These are phyloP conservation scores for Morpho deidamia DNA, from an alignment of 2,888 invertebrate genomes.

Conservation along the genomic window DNA sequence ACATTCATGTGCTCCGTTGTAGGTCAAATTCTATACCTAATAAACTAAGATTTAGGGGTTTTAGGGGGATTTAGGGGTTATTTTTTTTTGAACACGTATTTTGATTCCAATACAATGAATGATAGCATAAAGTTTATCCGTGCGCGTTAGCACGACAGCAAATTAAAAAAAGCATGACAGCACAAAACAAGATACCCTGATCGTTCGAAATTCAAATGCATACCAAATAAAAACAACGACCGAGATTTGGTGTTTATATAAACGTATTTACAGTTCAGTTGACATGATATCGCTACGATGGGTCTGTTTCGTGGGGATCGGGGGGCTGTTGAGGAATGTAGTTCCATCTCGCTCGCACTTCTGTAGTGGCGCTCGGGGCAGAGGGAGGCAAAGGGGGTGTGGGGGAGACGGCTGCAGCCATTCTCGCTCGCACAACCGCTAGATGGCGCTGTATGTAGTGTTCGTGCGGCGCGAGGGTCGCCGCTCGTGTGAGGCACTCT, in stretches of 20 bases:
- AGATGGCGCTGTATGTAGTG: slow-evolving; percentile 95
- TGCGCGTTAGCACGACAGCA: background rate
- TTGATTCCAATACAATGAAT: background rate
- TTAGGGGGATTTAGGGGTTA: too few species aligned
- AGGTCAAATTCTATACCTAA: too few species aligned
- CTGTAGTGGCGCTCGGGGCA: slow-evolving; percentile 27
- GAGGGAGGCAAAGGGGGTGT: slow-evolving; percentile 25
- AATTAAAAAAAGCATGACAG: slow-evolving; percentile 19
- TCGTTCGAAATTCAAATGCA: slow-evolving; percentile 21
- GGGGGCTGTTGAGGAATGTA: slow-evolving; percentile 73
- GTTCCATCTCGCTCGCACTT: slow-evolving; percentile 71
- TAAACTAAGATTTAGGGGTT: background rate
- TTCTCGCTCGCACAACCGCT: slow-evolving; percentile 88
- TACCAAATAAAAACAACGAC: slow-evolving; percentile 9
- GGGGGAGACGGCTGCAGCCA: slow-evolving; percentile 62
- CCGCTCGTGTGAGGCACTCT: slow-evolving; percentile 89
- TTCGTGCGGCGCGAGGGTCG: slow-evolving; percentile 90
- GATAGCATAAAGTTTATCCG: background rate
- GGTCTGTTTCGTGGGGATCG: slow-evolving; percentile 62
- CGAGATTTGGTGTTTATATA: slow-evolving; percentile 12
- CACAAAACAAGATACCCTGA: slow-evolving; percentile 37
- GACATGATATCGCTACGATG: slow-evolving; percentile 45
- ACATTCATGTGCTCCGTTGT: too few species aligned
- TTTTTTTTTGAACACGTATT: background rate
- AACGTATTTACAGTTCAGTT: slow-evolving; percentile 12